These are phyloP conservation scores for Indri indri DNA, from an alignment of 2,113 vertebrate genomes.

Conservation along the genomic window DNA sequence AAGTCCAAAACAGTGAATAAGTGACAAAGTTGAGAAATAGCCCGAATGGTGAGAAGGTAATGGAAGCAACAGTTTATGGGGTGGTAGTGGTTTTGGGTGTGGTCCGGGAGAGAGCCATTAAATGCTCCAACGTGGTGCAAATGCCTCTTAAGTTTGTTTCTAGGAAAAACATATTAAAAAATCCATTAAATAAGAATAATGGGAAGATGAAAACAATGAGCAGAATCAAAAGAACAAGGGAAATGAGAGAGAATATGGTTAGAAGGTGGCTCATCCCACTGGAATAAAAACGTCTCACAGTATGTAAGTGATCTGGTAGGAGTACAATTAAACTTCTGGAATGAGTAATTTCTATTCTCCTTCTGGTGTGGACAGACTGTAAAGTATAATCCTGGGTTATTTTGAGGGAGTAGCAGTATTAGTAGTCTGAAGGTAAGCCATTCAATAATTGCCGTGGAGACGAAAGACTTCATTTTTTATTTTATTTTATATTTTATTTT, in stretches of 20 bases:
- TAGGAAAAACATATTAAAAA: slow-evolving; percentile 64
- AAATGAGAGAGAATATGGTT: not conserved
- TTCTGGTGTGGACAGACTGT: not conserved
- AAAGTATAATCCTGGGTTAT: not conserved
- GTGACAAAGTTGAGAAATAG: not conserved
- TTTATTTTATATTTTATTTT: not conserved
- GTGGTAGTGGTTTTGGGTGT: slow-evolving; percentile 45
- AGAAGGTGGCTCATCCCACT: not conserved
- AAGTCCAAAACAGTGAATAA: not conserved
- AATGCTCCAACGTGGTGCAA: not conserved
- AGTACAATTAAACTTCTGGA: not conserved
- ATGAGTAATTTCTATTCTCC: not conserved
- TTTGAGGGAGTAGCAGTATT: not conserved
- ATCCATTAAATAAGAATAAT: slow-evolving; percentile 21
- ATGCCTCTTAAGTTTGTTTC: slow-evolving; percentile 49
- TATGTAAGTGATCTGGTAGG: not conserved
- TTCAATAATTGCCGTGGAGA: not conserved
- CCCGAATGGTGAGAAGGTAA: not conserved
- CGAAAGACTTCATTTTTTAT: not conserved
- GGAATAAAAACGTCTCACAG: not conserved
- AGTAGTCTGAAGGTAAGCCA: not conserved
- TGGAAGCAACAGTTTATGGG: slow-evolving; percentile 1
- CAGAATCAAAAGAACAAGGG: not conserved
- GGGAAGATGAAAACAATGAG: slow-evolving; percentile 6
- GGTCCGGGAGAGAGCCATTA: not conserved